Percentiles rank a stretch among this genome's conserved stretches.
phyloP scores from a whole-genome alignment of 2,888 invertebrate genomes.

The Cataglyphis livida region DNA sequence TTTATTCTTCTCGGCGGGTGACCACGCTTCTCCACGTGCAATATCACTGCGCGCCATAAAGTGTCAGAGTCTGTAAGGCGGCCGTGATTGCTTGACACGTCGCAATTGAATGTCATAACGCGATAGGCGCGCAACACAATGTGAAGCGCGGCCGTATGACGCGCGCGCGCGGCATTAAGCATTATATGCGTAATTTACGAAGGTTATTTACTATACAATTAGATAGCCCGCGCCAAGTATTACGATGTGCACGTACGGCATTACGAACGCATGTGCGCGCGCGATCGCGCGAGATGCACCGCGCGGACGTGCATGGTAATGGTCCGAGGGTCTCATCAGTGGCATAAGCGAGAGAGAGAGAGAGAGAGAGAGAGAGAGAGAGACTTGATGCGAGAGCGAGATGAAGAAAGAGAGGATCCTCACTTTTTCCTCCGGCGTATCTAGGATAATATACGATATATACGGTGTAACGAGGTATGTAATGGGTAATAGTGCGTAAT shows the following conservation, averaged over 20 bases:
- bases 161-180: constrained; percentile 51
- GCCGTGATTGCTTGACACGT: constrained; percentile 58
- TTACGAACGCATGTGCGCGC: background rate
- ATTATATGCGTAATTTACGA: constrained; percentile 72
- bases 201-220: constrained; percentile 73
- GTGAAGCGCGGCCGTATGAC: constrained; percentile 62
- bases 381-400: constrained; percentile 1
- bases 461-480: constrained; percentile 79
- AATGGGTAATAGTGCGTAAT: constrained; percentile 81
- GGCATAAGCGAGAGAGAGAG: constrained; percentile 36
- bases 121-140: constrained; percentile 72
- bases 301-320: constrained; percentile 69
- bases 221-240: constrained; percentile 66
- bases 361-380: constrained; percentile 23
- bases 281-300: constrained; percentile 29
- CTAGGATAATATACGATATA: constrained; percentile 73
- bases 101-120: constrained; percentile 70
- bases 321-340: constrained; percentile 69
- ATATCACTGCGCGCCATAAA: constrained; percentile 44
- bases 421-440: constrained; percentile 67
- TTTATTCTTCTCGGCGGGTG: constrained; percentile 23
- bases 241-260: constrained; percentile 35
- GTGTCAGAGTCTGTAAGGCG: constrained; percentile 52
- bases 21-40: constrained; percentile 26
- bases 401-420: constrained; percentile 56